Evolutionary conservation across 2,113 vertebrate genomes (phyloP), one percentile per base, ranked within the genome.

Genomic region (Hipposideros armiger): DNA sequence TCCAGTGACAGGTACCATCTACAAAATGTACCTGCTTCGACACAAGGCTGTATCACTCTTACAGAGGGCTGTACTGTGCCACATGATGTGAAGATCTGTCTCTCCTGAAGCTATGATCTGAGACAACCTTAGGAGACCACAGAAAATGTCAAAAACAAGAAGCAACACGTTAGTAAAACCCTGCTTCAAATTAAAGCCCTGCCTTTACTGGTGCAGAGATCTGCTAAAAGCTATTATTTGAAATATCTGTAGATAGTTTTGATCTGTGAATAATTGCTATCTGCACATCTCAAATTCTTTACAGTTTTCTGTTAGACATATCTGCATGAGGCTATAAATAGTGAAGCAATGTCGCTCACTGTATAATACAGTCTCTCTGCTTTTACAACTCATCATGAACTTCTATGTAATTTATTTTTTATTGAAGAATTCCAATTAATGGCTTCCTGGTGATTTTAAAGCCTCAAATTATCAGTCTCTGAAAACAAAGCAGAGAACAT

Each of bases 351-450:
- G 98, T 98, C 80, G 95, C 96, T 98, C 98, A 98, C 98, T 98
- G 98, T 98, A 99, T 98, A 99, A 99, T 98, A 98, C 97, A 98
- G 98, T 98, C 98, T 98, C 98, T 98, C 95, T 98, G 98, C 99
- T 98, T 99, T 99, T 99, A 99, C 98, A 99, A 98, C 98, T 99
- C 98, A 98, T 99, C 98, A 98, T 98, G 98, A 99, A 99, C 98
- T 99, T 99, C 98, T 98, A 98, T 99, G 98, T 98, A 99, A 99
- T 99, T 99, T 99, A 99, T 98, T 99, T 99, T 99, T 99, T 99
- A 99, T 99, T 99, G 98, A 99, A 99, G 98, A 99, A 98, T 99
- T 99, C 99, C 99, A 99, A 99, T 99, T 99, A 99, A 99, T 99
- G 99, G 98, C 98, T 99, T 99, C 99, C 99, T 99, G 99, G 99